Conservation (phyloP, 2,113 vertebrate genomes). For the Andinoacara biseriatus region DNA sequence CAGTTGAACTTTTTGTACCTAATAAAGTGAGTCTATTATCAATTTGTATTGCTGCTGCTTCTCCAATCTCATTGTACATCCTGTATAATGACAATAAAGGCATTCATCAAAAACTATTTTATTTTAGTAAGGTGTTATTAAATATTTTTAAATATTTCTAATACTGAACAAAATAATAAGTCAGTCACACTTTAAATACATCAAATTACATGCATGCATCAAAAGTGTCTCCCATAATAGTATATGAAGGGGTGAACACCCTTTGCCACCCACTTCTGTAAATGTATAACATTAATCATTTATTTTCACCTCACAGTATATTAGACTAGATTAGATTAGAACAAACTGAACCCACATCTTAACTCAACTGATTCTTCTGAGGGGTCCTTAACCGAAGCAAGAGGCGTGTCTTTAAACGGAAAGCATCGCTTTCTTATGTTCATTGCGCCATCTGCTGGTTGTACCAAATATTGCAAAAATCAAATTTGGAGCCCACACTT, state of each 20-base stretch:
- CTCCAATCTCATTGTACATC: too few species aligned
- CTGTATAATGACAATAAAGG: too few species aligned
- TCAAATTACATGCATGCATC: background rate
- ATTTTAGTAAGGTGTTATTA: background rate
- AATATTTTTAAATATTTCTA: background rate
- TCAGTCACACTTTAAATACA: background rate
- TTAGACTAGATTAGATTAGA: too few species aligned
- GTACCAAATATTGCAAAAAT: background rate
- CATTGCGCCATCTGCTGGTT: slow-evolving; percentile 27
- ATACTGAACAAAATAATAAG: background rate
- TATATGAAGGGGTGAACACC: too few species aligned
- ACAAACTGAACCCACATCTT: background rate
- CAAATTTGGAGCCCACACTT: background rate
- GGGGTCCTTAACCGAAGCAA: background rate
- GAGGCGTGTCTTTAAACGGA: background rate
- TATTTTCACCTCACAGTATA: too few species aligned
- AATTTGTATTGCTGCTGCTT: background rate
- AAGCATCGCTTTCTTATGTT: background rate
- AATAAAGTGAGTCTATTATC: background rate
- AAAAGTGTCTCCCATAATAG: too few species aligned
- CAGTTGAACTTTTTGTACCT: background rate
- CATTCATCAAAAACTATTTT: background rate
- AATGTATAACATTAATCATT: too few species aligned
- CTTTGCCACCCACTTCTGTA: too few species aligned
- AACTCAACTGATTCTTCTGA: background rate